Evolutionary conservation across 2,797 vertebrate species (phyloP), one percentile per base, ranked within the genome.

Genomic region (Semaprochilodus insignis): DNA sequence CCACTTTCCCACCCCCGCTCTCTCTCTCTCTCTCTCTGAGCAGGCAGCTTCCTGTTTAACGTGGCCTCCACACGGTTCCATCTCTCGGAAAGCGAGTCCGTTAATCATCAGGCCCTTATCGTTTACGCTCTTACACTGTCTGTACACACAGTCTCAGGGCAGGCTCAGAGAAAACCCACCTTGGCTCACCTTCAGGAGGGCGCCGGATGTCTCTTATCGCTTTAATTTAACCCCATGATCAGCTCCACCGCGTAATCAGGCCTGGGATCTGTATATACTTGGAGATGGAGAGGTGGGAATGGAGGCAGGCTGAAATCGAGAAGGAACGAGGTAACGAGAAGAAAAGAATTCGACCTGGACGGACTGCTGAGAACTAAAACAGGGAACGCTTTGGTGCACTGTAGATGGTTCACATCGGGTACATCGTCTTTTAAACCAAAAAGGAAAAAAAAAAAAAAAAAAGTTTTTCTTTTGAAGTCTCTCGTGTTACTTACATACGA

Each of bases 341-440:
- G 54, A 62, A 73, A 76, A 44, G 40, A 44, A 44, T 44, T 44
- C 6, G 17, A 72, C 55, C 76, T 63, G 79, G 78, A 83, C 78
- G 21, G 74, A 80, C 80, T 84, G 72, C 74, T 84, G 59, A 74
- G 62, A 70, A 74, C 57, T 65, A 78, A 31, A 85, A 67, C 85
- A 69, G 78, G 83, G 88, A 83, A 82, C 63, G 73, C 73, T 81
- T 81, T 40, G 76, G 77, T 87, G 83, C 81, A 85, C 89, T 89
- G 86, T 87, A 55, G 83, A 75, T 89, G 90, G 90, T 89, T 93
- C 91, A 93, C 89, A 90, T 92, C 90, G 91, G 92, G 92, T 93
- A 92, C 92, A 93, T 93, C 89, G 90, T 90, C 92, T 88, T 85
- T 90, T 92, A n/a, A 92, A 93, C 92, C 90, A 91, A 93, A 93